Percentiles rank a stretch among this genome's conserved stretches.
Conservation (phyloP, 2,797 vertebrate genomes). For the Myiothlypis coronata region DNA sequence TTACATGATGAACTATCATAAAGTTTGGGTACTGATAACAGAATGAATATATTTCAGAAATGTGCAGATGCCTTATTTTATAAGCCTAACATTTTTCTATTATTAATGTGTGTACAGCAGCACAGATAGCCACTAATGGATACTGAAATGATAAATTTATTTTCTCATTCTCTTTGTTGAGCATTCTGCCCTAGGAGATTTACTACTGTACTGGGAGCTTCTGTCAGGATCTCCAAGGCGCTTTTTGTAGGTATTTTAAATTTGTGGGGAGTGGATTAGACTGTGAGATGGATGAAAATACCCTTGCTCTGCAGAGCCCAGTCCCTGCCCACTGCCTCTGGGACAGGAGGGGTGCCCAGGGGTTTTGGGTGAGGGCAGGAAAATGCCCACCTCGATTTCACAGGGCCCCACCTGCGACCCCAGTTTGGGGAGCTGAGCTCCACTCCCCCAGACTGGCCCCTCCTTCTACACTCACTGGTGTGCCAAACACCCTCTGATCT, state of each 20-base stretch:
- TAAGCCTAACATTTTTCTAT: slow-evolving; percentile 26
- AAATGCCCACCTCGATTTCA: fast-evolving
- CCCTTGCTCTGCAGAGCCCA: not conserved
- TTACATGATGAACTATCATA: slow-evolving; percentile 49
- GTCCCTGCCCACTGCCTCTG: not conserved
- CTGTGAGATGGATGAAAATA: not conserved
- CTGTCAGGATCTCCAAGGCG: not conserved
- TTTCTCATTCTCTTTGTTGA: slow-evolving; percentile 12
- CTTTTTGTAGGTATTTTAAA: not conserved
- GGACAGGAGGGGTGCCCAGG: not conserved
- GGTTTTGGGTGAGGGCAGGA: not conserved
- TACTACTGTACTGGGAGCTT: not conserved
- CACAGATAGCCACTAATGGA: slow-evolving; percentile 30
- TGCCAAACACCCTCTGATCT: not conserved
- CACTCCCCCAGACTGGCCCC: not conserved
- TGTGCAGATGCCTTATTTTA: slow-evolving; percentile 31
- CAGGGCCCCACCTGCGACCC: not conserved
- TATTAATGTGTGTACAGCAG: slow-evolving; percentile 18
- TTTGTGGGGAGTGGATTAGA: not conserved
- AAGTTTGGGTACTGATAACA: not conserved
- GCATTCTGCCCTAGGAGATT: not conserved
- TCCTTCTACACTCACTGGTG: fast-evolving
- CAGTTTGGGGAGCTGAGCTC: fast-evolving
- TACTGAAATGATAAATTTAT: slow-evolving; percentile 29
- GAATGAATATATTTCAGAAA: slow-evolving; percentile 37